These are phyloP conservation scores for Pelochelys cantorii DNA, from an alignment of 2,797 vertebrate species.

Conservation along the genomic window DNA sequence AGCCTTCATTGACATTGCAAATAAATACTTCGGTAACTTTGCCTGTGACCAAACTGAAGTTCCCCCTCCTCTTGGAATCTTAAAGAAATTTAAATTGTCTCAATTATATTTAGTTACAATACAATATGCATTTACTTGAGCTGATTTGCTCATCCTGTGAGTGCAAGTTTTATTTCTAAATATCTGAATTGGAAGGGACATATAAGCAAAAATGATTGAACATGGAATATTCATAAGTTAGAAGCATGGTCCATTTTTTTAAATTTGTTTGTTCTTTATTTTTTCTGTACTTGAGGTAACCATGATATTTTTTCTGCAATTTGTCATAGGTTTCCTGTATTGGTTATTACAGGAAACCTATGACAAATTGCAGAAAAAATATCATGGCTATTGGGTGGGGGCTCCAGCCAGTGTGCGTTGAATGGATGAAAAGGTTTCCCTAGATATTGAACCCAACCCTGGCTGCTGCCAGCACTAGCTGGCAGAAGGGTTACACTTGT, in stretches of 20 bases:
- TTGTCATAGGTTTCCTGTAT: background rate
- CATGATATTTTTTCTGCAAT: background rate
- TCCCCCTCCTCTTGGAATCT: background rate
- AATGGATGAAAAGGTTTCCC: no score
- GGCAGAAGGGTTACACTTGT: no score
- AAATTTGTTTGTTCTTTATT: background rate
- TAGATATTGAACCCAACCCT: no score
- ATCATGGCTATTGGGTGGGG: no score
- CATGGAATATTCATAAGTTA: background rate
- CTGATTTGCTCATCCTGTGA: slow-evolving; percentile 22
- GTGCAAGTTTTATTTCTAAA: slow-evolving; percentile 18
- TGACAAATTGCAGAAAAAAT: background rate
- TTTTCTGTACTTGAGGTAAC: background rate
- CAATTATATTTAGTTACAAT: slow-evolving; percentile 51
- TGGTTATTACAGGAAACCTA: background rate
- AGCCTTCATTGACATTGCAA: slow-evolving; percentile 3
- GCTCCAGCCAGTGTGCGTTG: no score
- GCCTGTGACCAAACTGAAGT: slow-evolving; percentile 20
- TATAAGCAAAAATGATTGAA: background rate
- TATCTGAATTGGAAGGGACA: slow-evolving; percentile 28
- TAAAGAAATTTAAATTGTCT: slow-evolving; percentile 56
- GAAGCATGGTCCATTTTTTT: background rate
- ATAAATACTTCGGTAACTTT: slow-evolving; percentile 32
- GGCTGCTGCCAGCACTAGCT: no score
- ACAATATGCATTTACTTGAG: slow-evolving; percentile 4